Conservation (phyloP, 2,888 invertebrate genomes). For the Nephrotoma flavescens region DNA sequence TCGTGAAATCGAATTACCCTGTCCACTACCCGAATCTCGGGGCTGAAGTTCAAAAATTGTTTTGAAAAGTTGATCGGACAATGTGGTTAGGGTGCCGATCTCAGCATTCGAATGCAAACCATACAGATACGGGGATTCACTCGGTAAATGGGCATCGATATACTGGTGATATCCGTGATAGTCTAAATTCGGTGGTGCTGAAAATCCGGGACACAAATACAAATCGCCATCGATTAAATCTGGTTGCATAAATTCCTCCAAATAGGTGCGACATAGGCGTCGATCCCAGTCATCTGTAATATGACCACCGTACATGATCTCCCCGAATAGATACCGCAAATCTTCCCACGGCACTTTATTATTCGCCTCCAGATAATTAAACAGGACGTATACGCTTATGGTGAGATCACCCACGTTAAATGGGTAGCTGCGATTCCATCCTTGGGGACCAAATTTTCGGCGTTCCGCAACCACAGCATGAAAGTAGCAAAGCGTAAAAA, state of each 20-base stretch:
- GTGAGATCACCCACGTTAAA: constrained; percentile 78
- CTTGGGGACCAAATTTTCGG: constrained; percentile 54
- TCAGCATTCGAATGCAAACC: constrained; percentile 92
- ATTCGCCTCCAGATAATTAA: constrained; percentile 82
- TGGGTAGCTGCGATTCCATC: constrained; percentile 46
- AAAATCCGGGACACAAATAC: constrained; percentile 67
- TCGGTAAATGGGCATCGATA: constrained; percentile 71
- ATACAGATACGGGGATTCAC: constrained; percentile 83
- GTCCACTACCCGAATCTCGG: constrained; percentile 55
- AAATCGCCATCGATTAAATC: constrained; percentile 79
- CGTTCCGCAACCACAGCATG: constrained; percentile 89
- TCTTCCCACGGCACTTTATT: constrained; percentile 88
- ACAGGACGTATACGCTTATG: constrained; percentile 80
- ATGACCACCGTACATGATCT: constrained; percentile 96
- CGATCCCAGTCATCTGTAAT: constrained; percentile 96
- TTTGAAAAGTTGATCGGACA: constrained; percentile 70
- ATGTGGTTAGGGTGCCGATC: constrained; percentile 80
- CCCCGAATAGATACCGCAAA: constrained; percentile 83
- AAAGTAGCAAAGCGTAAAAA: constrained; percentile 85
- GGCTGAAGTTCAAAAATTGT: constrained; percentile 85
- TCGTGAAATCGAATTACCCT: constrained; percentile 44
- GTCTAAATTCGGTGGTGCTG: constrained; percentile 76
- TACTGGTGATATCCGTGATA: constrained; percentile 76
- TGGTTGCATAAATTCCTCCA: constrained; percentile 76
- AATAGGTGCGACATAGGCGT: constrained; percentile 68